A percentile compares a stretch with the other conserved stretches of the same genome.
phyloP scores from a whole-genome alignment of 1,140 invertebrate species.

The Formica selysi region DNA sequence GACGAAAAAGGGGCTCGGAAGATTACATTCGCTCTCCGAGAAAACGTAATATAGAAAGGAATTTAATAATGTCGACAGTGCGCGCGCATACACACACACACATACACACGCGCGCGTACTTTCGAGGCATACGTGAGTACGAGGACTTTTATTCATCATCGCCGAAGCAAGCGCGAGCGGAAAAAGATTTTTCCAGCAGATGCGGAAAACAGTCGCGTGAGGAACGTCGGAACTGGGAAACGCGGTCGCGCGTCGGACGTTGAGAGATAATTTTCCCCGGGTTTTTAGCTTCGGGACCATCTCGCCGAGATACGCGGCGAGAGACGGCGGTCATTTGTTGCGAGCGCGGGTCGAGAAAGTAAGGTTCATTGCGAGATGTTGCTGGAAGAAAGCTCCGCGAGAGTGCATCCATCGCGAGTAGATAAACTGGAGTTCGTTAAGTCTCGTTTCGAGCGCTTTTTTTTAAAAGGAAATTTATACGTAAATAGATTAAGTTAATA shows the following conservation, averaged over 20 bases:
- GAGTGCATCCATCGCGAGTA: background rate
- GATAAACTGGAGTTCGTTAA: background rate
- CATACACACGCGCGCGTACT: background rate
- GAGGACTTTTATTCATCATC: slow-evolving; percentile 59
- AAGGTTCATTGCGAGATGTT: background rate
- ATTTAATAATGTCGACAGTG: slow-evolving; percentile 69
- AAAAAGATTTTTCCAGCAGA: slow-evolving; percentile 35
- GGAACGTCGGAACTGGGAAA: background rate
- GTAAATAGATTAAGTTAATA: background rate
- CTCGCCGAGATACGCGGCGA: background rate
- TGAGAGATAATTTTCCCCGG: slow-evolving; percentile 37
- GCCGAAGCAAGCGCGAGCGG: slow-evolving; percentile 6
- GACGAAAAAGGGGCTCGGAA: background rate
- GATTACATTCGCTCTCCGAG: slow-evolving; percentile 57
- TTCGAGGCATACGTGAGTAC: slow-evolving; percentile 18
- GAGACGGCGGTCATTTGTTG: slow-evolving; percentile 20
- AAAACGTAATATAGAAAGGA: slow-evolving; percentile 65
- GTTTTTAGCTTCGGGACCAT: slow-evolving; percentile 4
- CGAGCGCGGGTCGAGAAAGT: background rate
- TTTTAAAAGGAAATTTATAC: background rate
- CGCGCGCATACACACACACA: background rate
- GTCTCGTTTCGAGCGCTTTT: background rate
- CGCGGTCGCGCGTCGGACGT: slow-evolving; percentile 23
- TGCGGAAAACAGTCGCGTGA: slow-evolving; percentile 44
- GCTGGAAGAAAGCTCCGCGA: background rate